Percentiles rank a stretch among this genome's conserved stretches.
These are phyloP conservation scores for Rhogogaster chlorosoma DNA, from an alignment of 2,888 invertebrate species.

Conservation along the genomic window DNA sequence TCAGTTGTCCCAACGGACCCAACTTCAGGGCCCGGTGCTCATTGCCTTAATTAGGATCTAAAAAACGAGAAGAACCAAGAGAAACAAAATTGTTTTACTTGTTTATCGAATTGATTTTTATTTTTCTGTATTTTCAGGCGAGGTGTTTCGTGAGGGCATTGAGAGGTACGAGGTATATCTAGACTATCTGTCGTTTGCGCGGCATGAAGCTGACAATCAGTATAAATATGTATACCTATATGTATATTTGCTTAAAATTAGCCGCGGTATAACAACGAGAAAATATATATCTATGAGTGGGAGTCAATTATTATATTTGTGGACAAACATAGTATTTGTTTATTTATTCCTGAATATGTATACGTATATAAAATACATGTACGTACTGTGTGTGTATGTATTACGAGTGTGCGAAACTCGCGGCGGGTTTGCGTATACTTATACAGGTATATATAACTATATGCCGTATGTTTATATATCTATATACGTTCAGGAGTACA, in stretches of 20 bases:
- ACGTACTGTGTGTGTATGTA: background rate
- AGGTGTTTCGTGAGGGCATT: no score
- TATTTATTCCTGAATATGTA: conserved; percentile 61
- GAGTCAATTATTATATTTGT: conserved; percentile 69
- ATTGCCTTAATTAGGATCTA: background rate
- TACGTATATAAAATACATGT: background rate
- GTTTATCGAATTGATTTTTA: background rate
- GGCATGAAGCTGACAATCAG: conserved; percentile 5
- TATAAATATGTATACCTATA: background rate
- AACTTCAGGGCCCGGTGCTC: conserved; percentile 6
- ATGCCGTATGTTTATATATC: background rate
- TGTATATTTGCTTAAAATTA: conserved; percentile 40
- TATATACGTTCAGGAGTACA: background rate
- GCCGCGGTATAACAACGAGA: conserved; percentile 19
- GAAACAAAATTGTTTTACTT: background rate
- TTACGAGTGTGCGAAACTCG: background rate
- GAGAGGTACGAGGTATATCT: background rate
- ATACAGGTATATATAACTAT: background rate
- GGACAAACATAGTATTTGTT: conserved; percentile 64
- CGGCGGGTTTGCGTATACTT: background rate
- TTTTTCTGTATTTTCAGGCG: background rate
- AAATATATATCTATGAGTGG: background rate
- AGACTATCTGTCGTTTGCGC: background rate
- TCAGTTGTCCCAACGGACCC: conserved; percentile 32
- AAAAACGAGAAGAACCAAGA: background rate